Conservation (phyloP, 1,140 invertebrate genomes). For the Tetramorium parvispinum region DNA sequence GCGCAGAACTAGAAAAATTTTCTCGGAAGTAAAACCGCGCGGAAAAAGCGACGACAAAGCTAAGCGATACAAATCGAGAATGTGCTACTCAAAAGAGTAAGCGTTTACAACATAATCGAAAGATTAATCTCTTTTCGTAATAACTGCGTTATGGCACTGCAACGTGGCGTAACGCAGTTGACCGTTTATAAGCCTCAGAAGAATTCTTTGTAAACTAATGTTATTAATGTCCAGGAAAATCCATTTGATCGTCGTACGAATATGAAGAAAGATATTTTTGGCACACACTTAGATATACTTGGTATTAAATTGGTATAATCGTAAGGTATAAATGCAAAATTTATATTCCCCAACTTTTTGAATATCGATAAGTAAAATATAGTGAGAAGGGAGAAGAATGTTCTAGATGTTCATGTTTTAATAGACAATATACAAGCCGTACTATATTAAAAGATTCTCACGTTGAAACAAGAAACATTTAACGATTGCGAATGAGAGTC, state of each 20-base stretch:
- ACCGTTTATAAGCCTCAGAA: neutral
- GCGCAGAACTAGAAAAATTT: neutral
- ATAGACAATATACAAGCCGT: neutral
- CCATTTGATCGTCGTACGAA: neutral
- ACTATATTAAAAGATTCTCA: neutral
- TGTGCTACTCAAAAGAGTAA: neutral
- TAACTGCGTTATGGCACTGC: neutral
- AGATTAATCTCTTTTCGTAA: constrained; percentile 27
- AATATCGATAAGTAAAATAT: neutral
- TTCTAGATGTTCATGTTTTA: neutral
- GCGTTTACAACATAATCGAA: constrained; percentile 20
- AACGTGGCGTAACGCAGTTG: neutral
- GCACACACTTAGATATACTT: neutral
- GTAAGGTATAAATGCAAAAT: neutral
- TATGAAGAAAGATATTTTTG: neutral
- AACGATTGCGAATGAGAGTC: neutral
- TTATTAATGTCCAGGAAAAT: neutral
- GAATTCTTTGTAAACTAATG: neutral
- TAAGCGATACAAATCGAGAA: constrained; percentile 6
- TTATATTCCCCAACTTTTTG: neutral
- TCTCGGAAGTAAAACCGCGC: neutral
- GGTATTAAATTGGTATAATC: neutral
- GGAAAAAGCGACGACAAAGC: constrained; percentile 16
- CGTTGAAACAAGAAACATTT: neutral
- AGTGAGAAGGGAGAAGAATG: neutral